These are phyloP conservation scores for Pterostichus madidus DNA, from an alignment of 2,888 invertebrate species.

Conservation along the genomic window DNA sequence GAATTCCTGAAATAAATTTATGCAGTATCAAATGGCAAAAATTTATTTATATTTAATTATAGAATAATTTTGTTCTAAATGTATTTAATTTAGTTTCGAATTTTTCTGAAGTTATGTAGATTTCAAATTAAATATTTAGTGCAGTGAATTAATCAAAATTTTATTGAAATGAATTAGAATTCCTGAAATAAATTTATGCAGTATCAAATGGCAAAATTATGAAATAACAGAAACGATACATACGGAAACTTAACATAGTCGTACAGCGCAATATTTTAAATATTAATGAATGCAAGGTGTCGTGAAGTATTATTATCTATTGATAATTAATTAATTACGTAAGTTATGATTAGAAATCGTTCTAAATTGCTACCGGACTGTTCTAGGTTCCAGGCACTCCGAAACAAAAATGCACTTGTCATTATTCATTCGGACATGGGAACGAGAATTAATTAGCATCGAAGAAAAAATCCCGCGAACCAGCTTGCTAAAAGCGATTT, in stretches of 20 bases:
- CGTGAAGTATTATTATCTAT: conserved; percentile 49
- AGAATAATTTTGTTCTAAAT: too few species aligned
- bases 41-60: too few species aligned
- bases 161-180: too few species aligned
- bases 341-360: conserved; percentile 64
- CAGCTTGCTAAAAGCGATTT: neutral
- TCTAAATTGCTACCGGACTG: conserved; percentile 57
- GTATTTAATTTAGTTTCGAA: too few species aligned
- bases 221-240: conserved; percentile 27
- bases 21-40: conserved; percentile 5
- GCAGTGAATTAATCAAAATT: too few species aligned
- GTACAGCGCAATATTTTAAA: conserved; percentile 45
- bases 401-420: conserved; percentile 46
- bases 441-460: conserved; percentile 44
- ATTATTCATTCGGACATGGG: conserved; percentile 56
- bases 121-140: too few species aligned
- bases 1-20: neutral
- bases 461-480: neutral
- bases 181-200: neutral
- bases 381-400: conserved; percentile 1
- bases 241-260: conserved; percentile 7
- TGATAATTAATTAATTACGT: conserved; percentile 63
- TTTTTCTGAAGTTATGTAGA: too few species aligned
- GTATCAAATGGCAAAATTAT: conserved; percentile 24
- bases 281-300: conserved; percentile 53